phyloP scores from a whole-genome alignment of 2,113 vertebrate genomes.

The Actinemys pallida region DNA sequence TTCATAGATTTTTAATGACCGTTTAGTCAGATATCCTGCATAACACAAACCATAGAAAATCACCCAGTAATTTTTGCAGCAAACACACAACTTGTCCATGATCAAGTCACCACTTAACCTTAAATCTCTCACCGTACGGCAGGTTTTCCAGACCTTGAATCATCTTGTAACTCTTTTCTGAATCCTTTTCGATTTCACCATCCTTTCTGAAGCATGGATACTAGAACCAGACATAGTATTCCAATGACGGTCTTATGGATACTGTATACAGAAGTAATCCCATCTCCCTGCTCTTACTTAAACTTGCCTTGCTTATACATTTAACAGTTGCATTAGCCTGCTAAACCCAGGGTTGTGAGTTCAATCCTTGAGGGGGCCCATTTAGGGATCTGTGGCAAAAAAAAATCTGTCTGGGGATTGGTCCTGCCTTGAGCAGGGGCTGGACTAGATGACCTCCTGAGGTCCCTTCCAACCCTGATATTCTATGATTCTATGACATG shows the following conservation, averaged over 20 bases:
- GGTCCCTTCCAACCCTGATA: too few relatives aligned
- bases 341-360: too few relatives aligned
- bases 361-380: too few relatives aligned
- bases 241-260: too few relatives aligned
- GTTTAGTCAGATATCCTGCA: not conserved
- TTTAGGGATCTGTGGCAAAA: too few relatives aligned
- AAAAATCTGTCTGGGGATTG: too few relatives aligned
- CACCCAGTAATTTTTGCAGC: not conserved
- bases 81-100: not conserved
- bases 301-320: not conserved
- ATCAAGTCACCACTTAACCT: not conserved
- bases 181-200: not conserved
- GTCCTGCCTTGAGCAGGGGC: too few relatives aligned
- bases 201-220: not conserved
- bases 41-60: rapidly evolving
- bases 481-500: not conserved
- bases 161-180: not conserved
- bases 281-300: not conserved
- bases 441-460: too few relatives aligned
- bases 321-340: not conserved
- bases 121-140: not conserved
- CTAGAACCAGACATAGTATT: not conserved
- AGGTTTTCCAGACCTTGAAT: not conserved
- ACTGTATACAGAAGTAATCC: not conserved
- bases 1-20: not conserved